These are phyloP conservation scores for Gorsachius magnificus DNA, from an alignment of 2,797 vertebrate genomes.

Conservation along the genomic window DNA sequence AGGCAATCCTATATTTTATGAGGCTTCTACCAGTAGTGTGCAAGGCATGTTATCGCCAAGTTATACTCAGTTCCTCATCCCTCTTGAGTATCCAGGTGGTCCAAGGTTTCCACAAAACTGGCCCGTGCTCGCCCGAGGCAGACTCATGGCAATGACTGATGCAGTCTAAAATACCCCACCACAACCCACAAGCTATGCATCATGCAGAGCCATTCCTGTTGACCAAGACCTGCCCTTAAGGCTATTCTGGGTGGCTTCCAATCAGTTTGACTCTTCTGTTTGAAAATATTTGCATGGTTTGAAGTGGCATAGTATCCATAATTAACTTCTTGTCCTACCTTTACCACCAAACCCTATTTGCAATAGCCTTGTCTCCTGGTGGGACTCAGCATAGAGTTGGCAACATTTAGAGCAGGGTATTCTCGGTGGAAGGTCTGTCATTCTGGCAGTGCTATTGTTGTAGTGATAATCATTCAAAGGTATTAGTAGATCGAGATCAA, in stretches of 20 bases:
- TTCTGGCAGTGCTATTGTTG: neutral
- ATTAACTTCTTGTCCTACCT: neutral
- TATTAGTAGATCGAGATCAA: neutral
- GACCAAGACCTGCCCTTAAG: neutral
- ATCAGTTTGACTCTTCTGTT: neutral
- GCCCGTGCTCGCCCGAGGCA: neutral
- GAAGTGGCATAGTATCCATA: neutral
- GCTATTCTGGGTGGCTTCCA: neutral
- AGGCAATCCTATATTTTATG: neutral
- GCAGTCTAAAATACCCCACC: neutral
- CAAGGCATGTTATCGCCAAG: neutral
- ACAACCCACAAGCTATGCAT: rapidly evolving
- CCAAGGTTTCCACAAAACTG: neutral
- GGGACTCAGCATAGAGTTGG: neutral
- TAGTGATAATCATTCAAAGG: neutral
- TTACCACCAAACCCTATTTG: neutral
- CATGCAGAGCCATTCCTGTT: neutral
- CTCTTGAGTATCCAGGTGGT: neutral
- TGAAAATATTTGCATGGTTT: neutral
- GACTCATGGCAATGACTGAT: neutral
- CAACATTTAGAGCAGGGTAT: neutral
- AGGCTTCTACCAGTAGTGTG: neutral
- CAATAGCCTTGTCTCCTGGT: neutral
- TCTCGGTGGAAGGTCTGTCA: neutral
- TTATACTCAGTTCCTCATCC: neutral